Evolutionary conservation across 2,888 invertebrate genomes (phyloP).

Genomic region (Lapara coniferarum): DNA sequence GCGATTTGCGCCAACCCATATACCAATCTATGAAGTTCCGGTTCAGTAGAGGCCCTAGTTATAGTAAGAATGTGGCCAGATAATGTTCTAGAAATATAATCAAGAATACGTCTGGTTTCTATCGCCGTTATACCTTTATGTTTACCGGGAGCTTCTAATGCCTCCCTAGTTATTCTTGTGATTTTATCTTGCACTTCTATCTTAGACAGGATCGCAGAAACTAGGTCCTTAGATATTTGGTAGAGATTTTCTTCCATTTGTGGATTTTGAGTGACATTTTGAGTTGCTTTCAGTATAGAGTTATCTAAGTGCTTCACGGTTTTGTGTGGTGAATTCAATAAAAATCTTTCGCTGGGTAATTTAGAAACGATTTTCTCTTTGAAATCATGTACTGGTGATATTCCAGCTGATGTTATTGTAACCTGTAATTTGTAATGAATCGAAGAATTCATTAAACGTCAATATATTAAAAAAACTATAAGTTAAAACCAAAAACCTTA

Average conservation of each 20-base stretch:
- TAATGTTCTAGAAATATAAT: conserved; percentile 75
- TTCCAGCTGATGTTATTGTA: conserved; percentile 53
- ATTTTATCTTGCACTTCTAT: conserved; percentile 78
- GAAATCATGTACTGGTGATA: conserved; percentile 74
- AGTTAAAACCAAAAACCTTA: background rate
- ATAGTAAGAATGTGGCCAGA: conserved; percentile 73
- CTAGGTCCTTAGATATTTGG: conserved; percentile 74
- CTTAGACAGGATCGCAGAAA: conserved; percentile 72
- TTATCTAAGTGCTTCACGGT: conserved; percentile 69
- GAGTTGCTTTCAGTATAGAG: conserved; percentile 63
- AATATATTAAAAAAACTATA: conserved; percentile 27
- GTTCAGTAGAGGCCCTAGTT: conserved; percentile 75
- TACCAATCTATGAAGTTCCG: conserved; percentile 74
- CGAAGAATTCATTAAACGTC: background rate
- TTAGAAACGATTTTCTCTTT: conserved; percentile 59
- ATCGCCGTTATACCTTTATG: conserved; percentile 77
- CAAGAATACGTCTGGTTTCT: conserved; percentile 75
- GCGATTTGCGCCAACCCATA: conserved; percentile 79
- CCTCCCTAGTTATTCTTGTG: conserved; percentile 74
- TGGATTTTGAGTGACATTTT: conserved; percentile 73
- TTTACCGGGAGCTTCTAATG: conserved; percentile 74
- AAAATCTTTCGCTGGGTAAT: conserved; percentile 49
- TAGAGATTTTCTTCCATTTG: conserved; percentile 74
- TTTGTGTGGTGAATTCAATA: conserved; percentile 65
- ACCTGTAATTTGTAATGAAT: conserved; percentile 49